A percentile compares a stretch with the other conserved stretches of the same genome.
These are phyloP conservation scores for Plagodis pulveraria DNA, from an alignment of 2,888 invertebrate genomes.

Conservation along the genomic window DNA sequence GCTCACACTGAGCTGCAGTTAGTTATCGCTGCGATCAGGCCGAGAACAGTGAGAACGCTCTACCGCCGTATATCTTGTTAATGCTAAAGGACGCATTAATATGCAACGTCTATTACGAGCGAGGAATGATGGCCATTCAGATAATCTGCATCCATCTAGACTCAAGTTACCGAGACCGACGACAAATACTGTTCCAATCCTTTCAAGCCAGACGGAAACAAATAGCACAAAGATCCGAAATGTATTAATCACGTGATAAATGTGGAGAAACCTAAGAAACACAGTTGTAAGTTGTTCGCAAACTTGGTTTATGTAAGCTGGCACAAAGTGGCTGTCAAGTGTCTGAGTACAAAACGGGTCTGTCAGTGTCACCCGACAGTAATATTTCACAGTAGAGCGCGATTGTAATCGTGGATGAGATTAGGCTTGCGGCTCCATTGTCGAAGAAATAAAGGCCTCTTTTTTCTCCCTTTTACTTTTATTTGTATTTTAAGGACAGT, in stretches of 20 bases:
- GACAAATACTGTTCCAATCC: not conserved
- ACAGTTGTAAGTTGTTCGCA: constrained; percentile 21
- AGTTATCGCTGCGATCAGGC: constrained; percentile 25
- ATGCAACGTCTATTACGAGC: constrained; percentile 12
- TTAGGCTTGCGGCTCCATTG: constrained; percentile 44
- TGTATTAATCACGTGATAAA: constrained; percentile 22
- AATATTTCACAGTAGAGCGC: constrained; percentile 44
- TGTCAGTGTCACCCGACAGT: constrained; percentile 39
- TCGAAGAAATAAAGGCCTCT: constrained; percentile 39
- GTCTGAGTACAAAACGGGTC: constrained; percentile 42
- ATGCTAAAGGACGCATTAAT: constrained; percentile 14
- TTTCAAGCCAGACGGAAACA: constrained; percentile 7
- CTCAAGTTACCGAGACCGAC: not conserved
- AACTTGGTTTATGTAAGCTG: constrained; percentile 36
- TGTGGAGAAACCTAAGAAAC: constrained; percentile 14
- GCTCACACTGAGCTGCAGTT: constrained; percentile 16
- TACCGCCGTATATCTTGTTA: constrained; percentile 8
- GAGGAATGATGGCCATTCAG: constrained; percentile 1
- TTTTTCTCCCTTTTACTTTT: constrained; percentile 35
- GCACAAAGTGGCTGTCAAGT: constrained; percentile 40
- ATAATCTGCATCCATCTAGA: not conserved
- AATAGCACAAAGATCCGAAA: constrained; percentile 11
- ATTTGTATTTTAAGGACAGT: constrained; percentile 27
- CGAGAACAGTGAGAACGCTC: constrained; percentile 21
- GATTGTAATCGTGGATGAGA: constrained; percentile 38